phyloP scores from a whole-genome alignment of 2,113 vertebrate species.

The Phrynosoma blainvillii region DNA sequence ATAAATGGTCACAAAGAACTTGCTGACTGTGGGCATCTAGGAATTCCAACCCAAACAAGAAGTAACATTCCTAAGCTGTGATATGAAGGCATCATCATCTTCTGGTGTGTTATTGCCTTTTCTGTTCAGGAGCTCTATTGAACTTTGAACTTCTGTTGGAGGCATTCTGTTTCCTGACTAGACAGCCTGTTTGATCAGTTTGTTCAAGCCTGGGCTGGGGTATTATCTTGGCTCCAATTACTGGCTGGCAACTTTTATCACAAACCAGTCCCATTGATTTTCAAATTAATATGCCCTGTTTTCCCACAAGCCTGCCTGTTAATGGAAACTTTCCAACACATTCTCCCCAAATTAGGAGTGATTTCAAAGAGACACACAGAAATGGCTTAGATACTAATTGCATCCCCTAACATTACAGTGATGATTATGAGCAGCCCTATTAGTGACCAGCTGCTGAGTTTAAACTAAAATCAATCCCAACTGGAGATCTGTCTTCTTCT shows the following conservation, averaged over 20 bases:
- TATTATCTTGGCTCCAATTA: slow-evolving; percentile 22
- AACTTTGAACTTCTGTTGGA: slow-evolving; percentile 28
- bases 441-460: slow-evolving; percentile 22
- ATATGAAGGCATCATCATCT: not conserved
- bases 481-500: not conserved
- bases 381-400: slow-evolving; percentile 28
- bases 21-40: not conserved
- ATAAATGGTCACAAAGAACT: not conserved
- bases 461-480: slow-evolving; percentile 11
- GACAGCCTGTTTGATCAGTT: not conserved
- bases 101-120: slow-evolving; percentile 1
- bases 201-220: not conserved
- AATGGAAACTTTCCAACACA: slow-evolving; percentile 51
- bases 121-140: slow-evolving; percentile 15
- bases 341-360: slow-evolving; percentile 46
- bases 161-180: not conserved
- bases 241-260: slow-evolving; percentile 36
- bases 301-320: slow-evolving; percentile 53
- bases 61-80: not conserved
- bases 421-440: slow-evolving; percentile 14
- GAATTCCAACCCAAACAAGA: not conserved
- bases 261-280: slow-evolving; percentile 44
- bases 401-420: slow-evolving; percentile 24
- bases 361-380: slow-evolving; percentile 57
- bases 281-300: slow-evolving; percentile 70